Evolutionary conservation across 2,888 invertebrate genomes (phyloP), one percentile per base, ranked within the genome.

Genomic region (Myathropa florea): DNA sequence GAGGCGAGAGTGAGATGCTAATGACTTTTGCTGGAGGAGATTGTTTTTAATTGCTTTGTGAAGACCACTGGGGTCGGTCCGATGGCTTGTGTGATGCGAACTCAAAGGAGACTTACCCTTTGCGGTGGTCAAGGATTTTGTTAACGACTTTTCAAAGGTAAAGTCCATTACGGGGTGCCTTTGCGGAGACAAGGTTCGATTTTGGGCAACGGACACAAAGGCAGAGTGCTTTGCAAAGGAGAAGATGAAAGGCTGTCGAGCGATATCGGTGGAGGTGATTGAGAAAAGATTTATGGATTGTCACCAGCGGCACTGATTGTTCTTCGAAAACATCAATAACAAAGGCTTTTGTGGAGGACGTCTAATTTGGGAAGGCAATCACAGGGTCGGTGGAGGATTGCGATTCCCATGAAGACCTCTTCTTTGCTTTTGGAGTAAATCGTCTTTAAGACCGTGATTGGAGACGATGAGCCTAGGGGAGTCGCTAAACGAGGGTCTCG

Each of bases 31-130:
- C 71, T 64, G 28, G 23, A 10, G 26, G 30, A 30, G 12, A 64
- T 67, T 55, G 53, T 75, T 71, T 72, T 68, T 79, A 79, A 79
- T 83, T 83, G 83, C 70, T 75, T 78, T 73, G 68, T 18, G 33
- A 46, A 46, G 46, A 46, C 46, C 46, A 46, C 46, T 18, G 18
- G 46, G 46, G 18, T 18, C 7, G 18, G 3, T 12, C 12, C 33
- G 33, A 12, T n/a, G 33, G 33, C 33, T n/a, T n/a, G n/a, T n/a
- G 9, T 33, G 33, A 26, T 39, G 30, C 53, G 24, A 33, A 33
- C 23, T 68, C 61, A 80, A 59, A 10, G 39, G 55, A n/a, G 46
- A 46, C 46, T 18, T 46, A 18, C 18, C 46, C 46, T 46, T 18
- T 46, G 46, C 46, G 18, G 46, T 28, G 53, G 59, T 59, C 36